Base-by-base conservation (phyloP, 2,888 invertebrate species). In the Monochamus alternatus region DNA sequence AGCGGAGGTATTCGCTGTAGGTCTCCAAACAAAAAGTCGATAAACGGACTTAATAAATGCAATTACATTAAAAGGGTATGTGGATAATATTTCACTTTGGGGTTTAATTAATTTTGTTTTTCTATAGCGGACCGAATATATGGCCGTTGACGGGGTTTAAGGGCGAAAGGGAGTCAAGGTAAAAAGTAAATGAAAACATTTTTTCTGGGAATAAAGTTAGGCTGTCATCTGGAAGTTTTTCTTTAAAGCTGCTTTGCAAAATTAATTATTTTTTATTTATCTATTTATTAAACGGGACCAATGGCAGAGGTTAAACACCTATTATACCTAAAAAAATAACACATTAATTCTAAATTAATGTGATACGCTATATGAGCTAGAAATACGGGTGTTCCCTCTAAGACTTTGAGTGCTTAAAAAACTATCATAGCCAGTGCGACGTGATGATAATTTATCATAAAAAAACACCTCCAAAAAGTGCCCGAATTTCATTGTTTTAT, bases 11-110 rank as follows among this genome's bases (percentile, higher is more conserved):
- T 75, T 75, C 60, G 44, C 64, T 63, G 9, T 31, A 55, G 55
- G 67, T 67, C 58, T 60, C 71, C 12, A 52, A 72, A 66, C 66
- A 71, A 60, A 68, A 69, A 60, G 59, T 68, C 58, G 68, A 32
- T 51, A 55, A 55, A 68, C 68, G 78, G 78, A 79, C 78, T 78
- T 79, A 77, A 76, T 77, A 67, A 74, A 79, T 76, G 77, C 77
- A 79, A 79, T 79, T 78, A 77, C 77, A 78, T 78, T 78, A 81
- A 81, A 78, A 81, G 77, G 77, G 80, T 77, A 78, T 78, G 76
- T 77, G 73, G 51, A 74, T 77, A 78, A 78, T 81, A 79, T 77
- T 81, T 81, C 77, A 79, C 77, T 75, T 75, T 74, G 72, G 69
- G 75, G 72, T 78, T 80, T 80, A 80, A 81, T 80, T 80, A 81